Base-by-base conservation (phyloP, 2,797 vertebrate species). In the Chromis chromis region DNA sequence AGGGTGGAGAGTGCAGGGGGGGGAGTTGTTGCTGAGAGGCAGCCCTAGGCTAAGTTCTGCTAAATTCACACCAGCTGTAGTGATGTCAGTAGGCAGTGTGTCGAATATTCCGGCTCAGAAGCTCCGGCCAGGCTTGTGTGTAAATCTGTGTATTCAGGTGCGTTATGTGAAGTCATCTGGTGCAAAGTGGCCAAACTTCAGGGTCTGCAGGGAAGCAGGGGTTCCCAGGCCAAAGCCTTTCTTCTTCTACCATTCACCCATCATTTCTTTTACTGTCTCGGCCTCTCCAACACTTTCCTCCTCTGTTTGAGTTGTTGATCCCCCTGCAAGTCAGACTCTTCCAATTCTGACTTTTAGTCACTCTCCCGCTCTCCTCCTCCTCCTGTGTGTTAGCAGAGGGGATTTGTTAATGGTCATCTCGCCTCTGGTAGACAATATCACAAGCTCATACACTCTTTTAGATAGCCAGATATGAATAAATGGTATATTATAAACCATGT, bases 131-230 rank as follows among this genome's bases (percentile, higher is more conserved):
- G 84, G 70, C 86, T 88, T 91, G 85, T 91, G 91, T 93, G 90
- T 93, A 89, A 93, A 93, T 94, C 86, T 95, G 93, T 95, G 92
- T 94, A 93, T 91, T 94, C 94, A 95, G 94, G 94, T 95, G 94
- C 85, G n/a, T 87, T 75, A 50, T 91, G 91, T 94, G 93, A 93
- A 94, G 91, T 94, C 91, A 93, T 93, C 85, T 85, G 3, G 28
- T 83, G 77, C 60, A 44, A 66, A 83, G 72, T 63, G 4, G 92
- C 90, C 91, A 93, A 93, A 83, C 80, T 36, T 48, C 42, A 3
- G 71, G 75, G 83, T 92, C 89, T 52, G 1, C 65, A 66, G 89
- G 93, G 91, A 91, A 88, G 86, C 84, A 82, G 53, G 25, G 76
- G 87, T 87, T 91, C 84, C 81, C 65, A 60, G 83, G 86, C 92